phyloP scores from a whole-genome alignment of 2,888 invertebrate species.

The Netelia inedita region DNA sequence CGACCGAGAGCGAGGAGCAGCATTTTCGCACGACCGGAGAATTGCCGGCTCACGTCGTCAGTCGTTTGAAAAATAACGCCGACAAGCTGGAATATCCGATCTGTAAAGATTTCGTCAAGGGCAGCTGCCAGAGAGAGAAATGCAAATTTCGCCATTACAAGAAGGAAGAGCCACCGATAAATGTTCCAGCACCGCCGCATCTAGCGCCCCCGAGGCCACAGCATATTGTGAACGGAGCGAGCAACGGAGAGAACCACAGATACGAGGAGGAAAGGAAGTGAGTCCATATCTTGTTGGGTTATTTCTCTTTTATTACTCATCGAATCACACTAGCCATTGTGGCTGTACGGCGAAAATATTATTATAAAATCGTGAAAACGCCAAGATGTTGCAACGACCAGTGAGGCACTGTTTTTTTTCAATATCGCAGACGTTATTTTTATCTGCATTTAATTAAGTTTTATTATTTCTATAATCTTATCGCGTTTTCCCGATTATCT shows the following conservation, averaged over 20 bases:
- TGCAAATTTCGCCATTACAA: constrained; percentile 80
- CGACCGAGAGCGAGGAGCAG: constrained; percentile 91
- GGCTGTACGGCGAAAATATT: background rate
- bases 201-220: constrained; percentile 78
- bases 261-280: constrained; percentile 82
- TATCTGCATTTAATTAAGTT: constrained; percentile 1
- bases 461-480: too few species aligned
- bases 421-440: background rate
- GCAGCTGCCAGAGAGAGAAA: constrained; percentile 84
- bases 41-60: constrained; percentile 87
- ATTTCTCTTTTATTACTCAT: constrained; percentile 4
- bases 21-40: constrained; percentile 91
- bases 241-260: constrained; percentile 77
- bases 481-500: too few species aligned
- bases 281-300: constrained; percentile 52
- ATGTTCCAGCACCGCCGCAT: constrained; percentile 75
- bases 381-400: too few species aligned
- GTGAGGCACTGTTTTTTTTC: background rate
- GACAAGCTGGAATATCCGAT: constrained; percentile 85
- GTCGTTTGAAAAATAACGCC: constrained; percentile 77
- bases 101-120: constrained; percentile 86
- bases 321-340: background rate
- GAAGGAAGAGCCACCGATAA: constrained; percentile 80
- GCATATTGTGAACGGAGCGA: constrained; percentile 77
- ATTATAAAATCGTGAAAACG: too few species aligned